Base-by-base conservation (phyloP, 2,113 vertebrate species). In the Pipra filicauda region DNA sequence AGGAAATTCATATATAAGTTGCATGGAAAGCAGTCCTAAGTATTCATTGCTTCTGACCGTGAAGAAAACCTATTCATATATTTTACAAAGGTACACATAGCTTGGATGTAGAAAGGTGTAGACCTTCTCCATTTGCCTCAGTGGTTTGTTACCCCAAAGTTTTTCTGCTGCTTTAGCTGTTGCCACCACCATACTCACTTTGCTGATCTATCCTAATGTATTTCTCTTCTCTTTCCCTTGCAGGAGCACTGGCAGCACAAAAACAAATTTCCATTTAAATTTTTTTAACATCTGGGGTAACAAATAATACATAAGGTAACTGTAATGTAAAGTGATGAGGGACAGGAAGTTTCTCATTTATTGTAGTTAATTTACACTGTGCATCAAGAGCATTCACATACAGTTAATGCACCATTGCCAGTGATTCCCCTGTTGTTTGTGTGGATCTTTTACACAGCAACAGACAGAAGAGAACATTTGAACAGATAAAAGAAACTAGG, bases 251-350 rank as follows among this genome's bases (percentile, higher is more conserved):
- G 75, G 24, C 52, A 93, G 49, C 49, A 61, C 49, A 70, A 94
- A 96, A 85, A 18, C 15, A 72, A 43, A 49, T 44, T 65, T 91
- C 77, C 70, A 61, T 91, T 92, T 78, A 59, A 19, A 2, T 43
- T 84, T 83, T 94, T 92, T 91, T 78, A 12, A 52, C 87, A 91
- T 92, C 84, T 95, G 87, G 80, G 28, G 7, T 95, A 92, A 82
- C 70, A 89, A 96, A 95, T 96, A 92, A 95, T 93, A 57, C 12
- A 94, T 92, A 72, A 95, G 49, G 66, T 43, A 75, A 91, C 74
- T 72, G 57, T 75, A 92, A 88, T 94, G 65, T 41, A 69, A 94
- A 94, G 70, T 52, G 52, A 61, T 65, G 62, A 92, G 80, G 48
- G 91, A 85, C 80, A 69, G 89, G 84, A 95, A 87, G 84, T 78